These are phyloP conservation scores for Epizoanthus rinbou DNA, from an alignment of 92 coral and sea anemone species.

Conservation along the genomic window DNA sequence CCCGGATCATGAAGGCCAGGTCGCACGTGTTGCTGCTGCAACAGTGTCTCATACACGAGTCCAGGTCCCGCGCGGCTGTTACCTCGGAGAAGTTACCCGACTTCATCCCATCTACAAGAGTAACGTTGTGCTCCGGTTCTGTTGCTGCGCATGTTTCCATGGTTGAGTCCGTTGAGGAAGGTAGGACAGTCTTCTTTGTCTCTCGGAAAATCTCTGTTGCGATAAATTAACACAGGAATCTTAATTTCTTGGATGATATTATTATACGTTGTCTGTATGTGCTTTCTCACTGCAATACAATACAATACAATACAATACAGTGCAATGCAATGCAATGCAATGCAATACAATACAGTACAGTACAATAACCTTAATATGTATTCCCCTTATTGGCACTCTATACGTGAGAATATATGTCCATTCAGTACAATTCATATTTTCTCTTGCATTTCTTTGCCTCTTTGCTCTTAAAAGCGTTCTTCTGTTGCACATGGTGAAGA, in stretches of 20 bases:
- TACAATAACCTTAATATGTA: no score
- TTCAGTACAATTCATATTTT: no score
- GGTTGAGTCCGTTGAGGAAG: constrained; percentile 41
- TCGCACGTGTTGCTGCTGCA: constrained; percentile 80
- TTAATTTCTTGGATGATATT: not conserved
- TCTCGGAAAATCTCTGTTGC: constrained; percentile 43
- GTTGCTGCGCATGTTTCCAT: constrained; percentile 75
- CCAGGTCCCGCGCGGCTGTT: constrained; percentile 66
- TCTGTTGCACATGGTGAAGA: no score
- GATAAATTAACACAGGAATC: not conserved
- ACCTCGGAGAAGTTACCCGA: constrained; percentile 91
- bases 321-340: no score
- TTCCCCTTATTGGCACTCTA: no score
- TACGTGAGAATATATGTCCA: no score
- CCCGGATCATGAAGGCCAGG: constrained; percentile 96
- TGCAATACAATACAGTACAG: no score
- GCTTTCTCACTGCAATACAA: no score
- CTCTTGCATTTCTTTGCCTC: no score
- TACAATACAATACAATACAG: no score
- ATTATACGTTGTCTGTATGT: not conserved
- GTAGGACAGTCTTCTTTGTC: constrained; percentile 64
- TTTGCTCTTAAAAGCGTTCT: no score
- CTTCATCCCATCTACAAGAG: constrained; percentile 78
- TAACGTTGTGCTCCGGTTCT: constrained; percentile 80
- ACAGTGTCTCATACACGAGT: constrained; percentile 88